A percentile compares a stretch with the other conserved stretches of the same genome.
phyloP scores from a whole-genome alignment of 1,140 invertebrate genomes.

The Ridgeia piscesae region DNA sequence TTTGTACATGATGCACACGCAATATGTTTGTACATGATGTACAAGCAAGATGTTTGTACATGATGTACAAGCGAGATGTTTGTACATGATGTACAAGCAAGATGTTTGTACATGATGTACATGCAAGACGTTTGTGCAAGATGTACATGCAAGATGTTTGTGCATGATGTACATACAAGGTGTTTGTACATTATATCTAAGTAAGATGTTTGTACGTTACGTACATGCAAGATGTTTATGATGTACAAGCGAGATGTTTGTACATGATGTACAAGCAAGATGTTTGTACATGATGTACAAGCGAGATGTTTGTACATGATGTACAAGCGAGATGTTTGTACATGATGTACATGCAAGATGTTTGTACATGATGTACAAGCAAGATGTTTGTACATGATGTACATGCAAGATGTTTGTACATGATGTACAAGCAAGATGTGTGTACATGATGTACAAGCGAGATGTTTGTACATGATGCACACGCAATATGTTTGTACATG shows the following conservation, averaged over 20 bases:
- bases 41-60: not conserved
- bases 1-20: too few relatives aligned
- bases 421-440: too few relatives aligned
- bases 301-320: not conserved
- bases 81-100: not conserved
- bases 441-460: not conserved
- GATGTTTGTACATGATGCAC: not conserved
- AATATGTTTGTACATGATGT: not conserved
- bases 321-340: too few relatives aligned
- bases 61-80: too few relatives aligned
- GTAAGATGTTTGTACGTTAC: not conserved
- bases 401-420: not conserved
- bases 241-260: not conserved
- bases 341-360: not conserved
- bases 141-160: not conserved
- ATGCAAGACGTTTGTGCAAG: too few relatives aligned
- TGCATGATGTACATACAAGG: too few relatives aligned
- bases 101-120: not conserved
- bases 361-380: too few relatives aligned
- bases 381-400: not conserved
- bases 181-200: not conserved
- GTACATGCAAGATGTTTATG: too few relatives aligned
- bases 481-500: too few relatives aligned
- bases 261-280: too few relatives aligned
- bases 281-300: not conserved